Base-by-base conservation (phyloP, 2,888 invertebrate species). In the Drosophila affinis region DNA sequence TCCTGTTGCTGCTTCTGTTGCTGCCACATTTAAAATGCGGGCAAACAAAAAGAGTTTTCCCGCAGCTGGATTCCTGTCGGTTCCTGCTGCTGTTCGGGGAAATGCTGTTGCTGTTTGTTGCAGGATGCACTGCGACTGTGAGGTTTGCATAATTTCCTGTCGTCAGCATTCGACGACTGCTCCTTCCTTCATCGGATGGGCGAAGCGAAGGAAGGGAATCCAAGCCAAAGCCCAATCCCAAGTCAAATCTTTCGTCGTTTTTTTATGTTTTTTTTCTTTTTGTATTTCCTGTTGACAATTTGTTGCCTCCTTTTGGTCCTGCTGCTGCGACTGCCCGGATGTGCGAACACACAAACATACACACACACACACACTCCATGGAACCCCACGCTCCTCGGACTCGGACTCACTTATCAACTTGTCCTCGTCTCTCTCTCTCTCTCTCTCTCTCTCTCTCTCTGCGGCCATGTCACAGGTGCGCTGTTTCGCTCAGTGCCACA, bases 81-180 rank as follows among this genome's bases (percentile, higher is more conserved):
- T 47, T 64, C 21, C 62, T 73, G 64, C 63, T 70, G 56, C 65
- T 73, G 60, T 59, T 68, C 67, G 34, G 9, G 29, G 29, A 29
- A 29, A 29, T 9, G 7, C 60, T 62, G 17, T 63, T 9, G 7
- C 60, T 62, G 17, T 63, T 48, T 64, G 72, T 63, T 69, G 69
- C 73, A 68, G 71, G 81, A 86, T 72, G 74, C 70, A 79, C 64
- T 73, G 81, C 58, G 78, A 57, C 76, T 77, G 84, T 82, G 86
- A 91, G 90, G 91, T 91, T 91, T 91, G 90, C 91, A 91, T 91
- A 91, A 91, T 91, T 91, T 91, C 91, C 91, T 91, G 91, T 91
- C 88, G 91, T 88, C 87, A 89, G 73, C 72, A 77, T 75, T 18
- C 59, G 44, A 64, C 72, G 72, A 56, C 56, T 32, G 7, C 57